These are phyloP conservation scores for Hetaerina americana DNA, from an alignment of 1,140 invertebrate genomes.

Conservation along the genomic window DNA sequence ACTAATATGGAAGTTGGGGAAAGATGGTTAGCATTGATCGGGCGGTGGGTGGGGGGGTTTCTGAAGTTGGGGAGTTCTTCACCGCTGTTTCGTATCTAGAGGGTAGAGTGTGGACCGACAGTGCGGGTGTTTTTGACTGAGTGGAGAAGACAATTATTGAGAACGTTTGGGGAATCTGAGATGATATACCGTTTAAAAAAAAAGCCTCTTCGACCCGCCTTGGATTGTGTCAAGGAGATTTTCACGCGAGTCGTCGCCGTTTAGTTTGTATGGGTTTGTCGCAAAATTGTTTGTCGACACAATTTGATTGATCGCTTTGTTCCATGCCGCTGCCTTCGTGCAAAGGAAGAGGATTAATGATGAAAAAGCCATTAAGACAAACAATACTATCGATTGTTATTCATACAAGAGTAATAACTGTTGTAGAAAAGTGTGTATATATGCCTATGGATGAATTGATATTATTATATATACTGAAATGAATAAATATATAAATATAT, in stretches of 20 bases:
- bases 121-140: no score
- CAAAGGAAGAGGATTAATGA: neutral
- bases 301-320: neutral
- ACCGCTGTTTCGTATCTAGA: no score
- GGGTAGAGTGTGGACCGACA: no score
- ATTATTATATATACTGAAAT: neutral
- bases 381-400: neutral
- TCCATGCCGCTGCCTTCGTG: neutral
- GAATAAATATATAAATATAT: neutral
- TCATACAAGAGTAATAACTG: neutral
- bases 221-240: no score
- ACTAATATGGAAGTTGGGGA: no score
- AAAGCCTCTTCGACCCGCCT: no score
- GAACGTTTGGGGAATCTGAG: no score
- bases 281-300: neutral
- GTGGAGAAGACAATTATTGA: no score
- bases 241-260: neutral
- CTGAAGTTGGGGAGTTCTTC: no score
- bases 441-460: neutral
- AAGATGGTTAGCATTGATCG: no score
- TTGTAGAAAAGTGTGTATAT: neutral
- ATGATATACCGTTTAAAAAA: no score
- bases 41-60: no score
- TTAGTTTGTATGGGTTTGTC: neutral
- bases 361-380: neutral